Percentiles rank a stretch among this genome's conserved stretches.
These are phyloP conservation scores for Acanthurus lineatus DNA, from an alignment of 2,797 vertebrate genomes.

Conservation along the genomic window DNA sequence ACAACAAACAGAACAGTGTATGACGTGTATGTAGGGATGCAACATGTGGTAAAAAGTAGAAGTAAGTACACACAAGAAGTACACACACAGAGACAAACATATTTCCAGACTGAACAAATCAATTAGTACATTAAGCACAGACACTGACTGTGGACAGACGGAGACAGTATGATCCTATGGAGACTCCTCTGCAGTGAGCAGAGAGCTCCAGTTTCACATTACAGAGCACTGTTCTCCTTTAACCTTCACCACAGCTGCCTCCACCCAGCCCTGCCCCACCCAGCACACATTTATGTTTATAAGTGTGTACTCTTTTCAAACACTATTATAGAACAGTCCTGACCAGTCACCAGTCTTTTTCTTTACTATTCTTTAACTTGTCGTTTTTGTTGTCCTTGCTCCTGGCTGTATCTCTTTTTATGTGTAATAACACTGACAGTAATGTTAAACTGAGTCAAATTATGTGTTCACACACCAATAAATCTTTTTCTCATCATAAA, in stretches of 20 bases:
- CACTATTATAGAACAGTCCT: too few relatives aligned
- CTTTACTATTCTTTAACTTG: too few relatives aligned
- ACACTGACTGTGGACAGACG: slow-evolving; percentile 47
- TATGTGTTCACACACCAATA: too few relatives aligned
- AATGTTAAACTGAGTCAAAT: too few relatives aligned
- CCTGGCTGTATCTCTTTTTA: too few relatives aligned
- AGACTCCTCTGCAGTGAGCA: slow-evolving; percentile 59
- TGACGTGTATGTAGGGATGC: slow-evolving; percentile 4
- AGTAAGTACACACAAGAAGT: not conserved
- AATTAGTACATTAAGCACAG: slow-evolving; percentile 58
- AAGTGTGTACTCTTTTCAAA: too few relatives aligned
- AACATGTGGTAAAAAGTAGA: not conserved
- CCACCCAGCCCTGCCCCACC: slow-evolving; percentile 20
- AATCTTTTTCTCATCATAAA: too few relatives aligned
- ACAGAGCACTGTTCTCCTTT: slow-evolving; percentile 57
- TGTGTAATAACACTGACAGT: too few relatives aligned
- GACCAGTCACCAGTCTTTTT: too few relatives aligned
- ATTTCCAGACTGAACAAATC: slow-evolving; percentile 10
- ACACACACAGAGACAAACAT: slow-evolving; percentile 9
- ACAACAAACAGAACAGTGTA: not conserved
- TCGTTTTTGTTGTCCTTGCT: too few relatives aligned
- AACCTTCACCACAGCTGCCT: slow-evolving; percentile 69
- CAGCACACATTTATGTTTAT: not conserved
- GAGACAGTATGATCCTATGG: slow-evolving; percentile 51
- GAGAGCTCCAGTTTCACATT: slow-evolving; percentile 71